These are phyloP conservation scores for Lota lota DNA, from an alignment of 2,113 vertebrate species.

Conservation along the genomic window DNA sequence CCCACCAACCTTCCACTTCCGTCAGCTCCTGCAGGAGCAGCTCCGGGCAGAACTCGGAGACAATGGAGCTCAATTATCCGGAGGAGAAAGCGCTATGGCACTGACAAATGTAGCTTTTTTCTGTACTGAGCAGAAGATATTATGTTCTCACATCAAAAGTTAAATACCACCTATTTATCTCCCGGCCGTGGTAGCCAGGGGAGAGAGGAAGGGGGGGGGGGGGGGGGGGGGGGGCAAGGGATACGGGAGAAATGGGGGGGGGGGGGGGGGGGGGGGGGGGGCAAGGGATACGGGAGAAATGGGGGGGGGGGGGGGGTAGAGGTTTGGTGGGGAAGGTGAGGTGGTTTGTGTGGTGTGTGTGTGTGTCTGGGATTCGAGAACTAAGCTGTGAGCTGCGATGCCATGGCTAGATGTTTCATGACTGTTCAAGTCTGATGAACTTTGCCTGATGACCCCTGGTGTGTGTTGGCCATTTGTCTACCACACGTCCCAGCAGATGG, in stretches of 20 bases:
- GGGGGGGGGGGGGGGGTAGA: slow-evolving; percentile 13
- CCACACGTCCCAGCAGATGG: slow-evolving; percentile 25
- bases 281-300: slow-evolving; percentile 5
- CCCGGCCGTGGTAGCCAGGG: background rate
- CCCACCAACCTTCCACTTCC: slow-evolving; percentile 41
- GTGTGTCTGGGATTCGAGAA: slow-evolving; percentile 32
- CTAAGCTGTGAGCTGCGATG: too few species aligned
- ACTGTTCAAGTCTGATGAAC: slow-evolving; percentile 39
- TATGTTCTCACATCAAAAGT: slow-evolving; percentile 64
- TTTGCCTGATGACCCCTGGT: slow-evolving; percentile 40
- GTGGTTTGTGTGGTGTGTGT: too few species aligned
- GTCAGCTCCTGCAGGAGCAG: slow-evolving; percentile 50
- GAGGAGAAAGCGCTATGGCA: slow-evolving; percentile 64
- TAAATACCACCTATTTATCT: slow-evolving; percentile 73
- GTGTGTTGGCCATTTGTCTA: slow-evolving; percentile 39
- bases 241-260: slow-evolving; percentile 27
- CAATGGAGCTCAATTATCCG: slow-evolving; percentile 67
- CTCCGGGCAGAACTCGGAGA: slow-evolving; percentile 63
- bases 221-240: background rate
- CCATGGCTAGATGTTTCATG: slow-evolving; percentile 57
- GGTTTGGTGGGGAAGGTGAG: too few species aligned
- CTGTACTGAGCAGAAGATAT: slow-evolving; percentile 56
- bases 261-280: slow-evolving; percentile 9
- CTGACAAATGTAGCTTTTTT: slow-evolving; percentile 73
- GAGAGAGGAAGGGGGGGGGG: background rate